Conservation (phyloP, 2,888 invertebrate species). For the Slavum lentiscoides region DNA sequence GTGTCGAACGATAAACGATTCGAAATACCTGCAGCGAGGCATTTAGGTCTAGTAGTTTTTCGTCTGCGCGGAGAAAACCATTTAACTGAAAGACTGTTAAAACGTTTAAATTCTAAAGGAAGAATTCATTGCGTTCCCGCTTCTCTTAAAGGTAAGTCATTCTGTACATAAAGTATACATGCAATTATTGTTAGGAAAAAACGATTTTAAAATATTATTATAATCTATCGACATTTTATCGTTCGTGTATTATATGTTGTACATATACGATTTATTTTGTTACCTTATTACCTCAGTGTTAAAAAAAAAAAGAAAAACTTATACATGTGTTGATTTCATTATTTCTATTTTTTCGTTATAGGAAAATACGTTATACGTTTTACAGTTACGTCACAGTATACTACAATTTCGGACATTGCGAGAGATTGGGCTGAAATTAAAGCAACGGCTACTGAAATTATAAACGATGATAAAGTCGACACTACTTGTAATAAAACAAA, state of each 20-base stretch:
- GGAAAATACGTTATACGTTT: conserved; percentile 85
- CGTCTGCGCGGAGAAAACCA: conserved; percentile 83
- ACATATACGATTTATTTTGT: no score
- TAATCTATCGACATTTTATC: no score
- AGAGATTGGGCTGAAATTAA: conserved; percentile 88
- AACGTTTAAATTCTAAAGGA: conserved; percentile 83
- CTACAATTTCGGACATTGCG: conserved; percentile 64
- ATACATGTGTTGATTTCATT: no score
- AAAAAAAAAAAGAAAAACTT: no score
- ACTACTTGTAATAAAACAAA: conserved; percentile 64
- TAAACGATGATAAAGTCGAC: conserved; percentile 67
- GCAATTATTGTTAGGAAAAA: no score
- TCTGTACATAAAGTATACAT: no score
- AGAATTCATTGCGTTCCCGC: conserved; percentile 92
- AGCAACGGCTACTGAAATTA: conserved; percentile 71
- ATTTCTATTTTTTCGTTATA: conserved; percentile 22
- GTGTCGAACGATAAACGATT: conserved; percentile 82
- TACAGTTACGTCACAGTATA: conserved; percentile 85
- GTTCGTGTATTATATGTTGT: no score
- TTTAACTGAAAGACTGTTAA: conserved; percentile 84
- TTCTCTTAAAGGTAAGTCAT: conserved; percentile 68
- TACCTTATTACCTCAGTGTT: no score
- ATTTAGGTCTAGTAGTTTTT: conserved; percentile 89
- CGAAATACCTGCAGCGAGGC: conserved; percentile 84
- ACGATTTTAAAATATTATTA: no score